Evolutionary conservation across 2,888 invertebrate species (phyloP), one percentile per base, ranked within the genome.

Genomic region (Acanthopleura granulata): DNA sequence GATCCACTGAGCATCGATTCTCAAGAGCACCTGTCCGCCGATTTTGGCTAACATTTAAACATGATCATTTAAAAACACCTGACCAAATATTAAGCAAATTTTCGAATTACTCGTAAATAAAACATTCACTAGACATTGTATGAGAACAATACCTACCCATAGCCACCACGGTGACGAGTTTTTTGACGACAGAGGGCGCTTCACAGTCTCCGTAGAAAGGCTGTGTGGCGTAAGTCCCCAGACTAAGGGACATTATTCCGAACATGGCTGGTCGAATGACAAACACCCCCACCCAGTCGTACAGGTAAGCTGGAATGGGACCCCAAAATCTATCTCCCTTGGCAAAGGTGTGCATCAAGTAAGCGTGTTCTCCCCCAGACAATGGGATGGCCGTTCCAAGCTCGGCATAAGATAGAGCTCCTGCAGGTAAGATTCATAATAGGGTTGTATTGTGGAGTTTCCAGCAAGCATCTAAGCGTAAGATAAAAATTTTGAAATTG

Each of bases 311-410:
- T 16, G 85, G 83, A 22, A 95, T 87, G 14, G 93, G 93, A 3
- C 84, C 84, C 49, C 82, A 77, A 11, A 72, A 73, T 61, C 76
- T 76, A 49, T 74, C 69, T 18, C 77, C 75, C 18, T 74, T 73
- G 40, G 80, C 82, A 75, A 84, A 86, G 16, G 85, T 80, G 74
- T 83, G 81, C 82, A 84, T 82, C 25, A 83, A 11, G 87, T 95
- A 95, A 0, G 94, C 93, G 88, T 95, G 95, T 89, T 95, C 95
- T 0, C 95, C 95, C 4, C 96, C 96, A 0, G 95, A 95, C 84
- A 94, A 92, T 0, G 94, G 94, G 12, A 95, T 93, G 0, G 95
- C 94, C 0, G 95, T 94, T 62, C 95, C 95, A 74, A 96, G 91
- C 91, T 96, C 95, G 57, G 95, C 95, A 86, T 95, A 95, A 0